Evolutionary conservation across 2,113 vertebrate genomes (phyloP), one percentile per base, ranked within the genome.

Genomic region (Callospermophilus lateralis): DNA sequence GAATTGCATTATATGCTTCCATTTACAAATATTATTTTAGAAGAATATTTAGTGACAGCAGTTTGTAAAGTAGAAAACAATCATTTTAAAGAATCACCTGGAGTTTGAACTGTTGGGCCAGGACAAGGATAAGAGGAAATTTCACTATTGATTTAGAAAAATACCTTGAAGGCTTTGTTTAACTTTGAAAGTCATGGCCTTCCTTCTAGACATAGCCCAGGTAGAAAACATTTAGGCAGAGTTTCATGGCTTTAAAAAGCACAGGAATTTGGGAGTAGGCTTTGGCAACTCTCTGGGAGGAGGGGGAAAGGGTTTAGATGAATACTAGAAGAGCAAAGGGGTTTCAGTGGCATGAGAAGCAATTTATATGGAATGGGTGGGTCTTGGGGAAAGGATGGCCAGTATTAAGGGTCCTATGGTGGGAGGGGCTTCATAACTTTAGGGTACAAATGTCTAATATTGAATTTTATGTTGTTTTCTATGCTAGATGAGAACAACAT

Each of bases 1-100:
- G 17, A 10, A 88, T 39, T 80, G 88, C 92, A 85, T 81, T 79
- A 42, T 63, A 84, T 81, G n/a, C 17, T 53, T 77, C 22, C 48
- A 68, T 42, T 74, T 94, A 34, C 72, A 94, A 96, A 67, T 51
- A 74, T 72, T 70, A 61, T 90, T 97, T 87, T 89, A 74, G 63
- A 92, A 65, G 39, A 88, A 48, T 83, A 48, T 78, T 92, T 79
- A 89, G 30, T 79, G 53, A 55, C 28, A 74, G 42, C 13, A 74
- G 81, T 89, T 90, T 79, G 16, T 74, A 70, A 93, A 91, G 53
- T 74, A 68, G 42, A 58, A 70, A 42, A 20, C 58, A 89, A 42
- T 73, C 17, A 37, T 77, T 48, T 84, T 80, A 81, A 88, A 93
- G 26, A 90, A 13, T n/a, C 32, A 34, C 61, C n/a, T 80, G 22